Evolutionary conservation across 2,797 vertebrate genomes (phyloP).

Genomic region (Decapterus maruadsi): DNA sequence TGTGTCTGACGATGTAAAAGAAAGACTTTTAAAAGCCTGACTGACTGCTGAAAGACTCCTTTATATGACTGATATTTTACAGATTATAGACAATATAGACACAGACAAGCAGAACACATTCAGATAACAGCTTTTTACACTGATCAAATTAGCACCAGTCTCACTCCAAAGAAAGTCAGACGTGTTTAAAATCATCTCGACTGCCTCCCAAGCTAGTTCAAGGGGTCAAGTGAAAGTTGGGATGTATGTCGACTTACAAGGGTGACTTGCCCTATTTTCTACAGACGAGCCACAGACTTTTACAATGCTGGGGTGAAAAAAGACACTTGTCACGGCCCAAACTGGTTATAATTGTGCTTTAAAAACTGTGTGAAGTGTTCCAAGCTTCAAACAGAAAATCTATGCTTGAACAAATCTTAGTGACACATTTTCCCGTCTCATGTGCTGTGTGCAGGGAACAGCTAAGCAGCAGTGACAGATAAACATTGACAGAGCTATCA

Average conservation of each 20-base stretch:
- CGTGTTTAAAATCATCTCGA: slow-evolving; percentile 33
- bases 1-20: background rate
- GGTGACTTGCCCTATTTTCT: slow-evolving; percentile 54
- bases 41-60: background rate
- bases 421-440: slow-evolving; percentile 54
- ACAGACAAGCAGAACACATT: slow-evolving; percentile 2
- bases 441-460: slow-evolving; percentile 32
- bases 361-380: slow-evolving; percentile 62
- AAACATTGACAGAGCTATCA: slow-evolving; percentile 49
- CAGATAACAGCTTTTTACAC: slow-evolving; percentile 15
- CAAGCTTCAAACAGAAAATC: slow-evolving; percentile 61
- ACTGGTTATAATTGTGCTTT: slow-evolving; percentile 44
- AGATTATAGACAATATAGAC: slow-evolving; percentile 4
- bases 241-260: slow-evolving; percentile 32
- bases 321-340: slow-evolving; percentile 32
- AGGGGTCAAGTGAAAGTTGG: slow-evolving; percentile 16
- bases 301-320: slow-evolving; percentile 14
- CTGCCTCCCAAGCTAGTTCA: slow-evolving; percentile 5
- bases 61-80: background rate
- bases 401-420: slow-evolving; percentile 65
- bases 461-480: slow-evolving; percentile 59
- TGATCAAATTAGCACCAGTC: slow-evolving; percentile 7
- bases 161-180: background rate
- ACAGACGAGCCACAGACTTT: slow-evolving; percentile 40
- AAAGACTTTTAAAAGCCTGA: background rate